These are phyloP conservation scores for Corvus hawaiiensis DNA, from an alignment of 2,113 vertebrate species.

Conservation along the genomic window DNA sequence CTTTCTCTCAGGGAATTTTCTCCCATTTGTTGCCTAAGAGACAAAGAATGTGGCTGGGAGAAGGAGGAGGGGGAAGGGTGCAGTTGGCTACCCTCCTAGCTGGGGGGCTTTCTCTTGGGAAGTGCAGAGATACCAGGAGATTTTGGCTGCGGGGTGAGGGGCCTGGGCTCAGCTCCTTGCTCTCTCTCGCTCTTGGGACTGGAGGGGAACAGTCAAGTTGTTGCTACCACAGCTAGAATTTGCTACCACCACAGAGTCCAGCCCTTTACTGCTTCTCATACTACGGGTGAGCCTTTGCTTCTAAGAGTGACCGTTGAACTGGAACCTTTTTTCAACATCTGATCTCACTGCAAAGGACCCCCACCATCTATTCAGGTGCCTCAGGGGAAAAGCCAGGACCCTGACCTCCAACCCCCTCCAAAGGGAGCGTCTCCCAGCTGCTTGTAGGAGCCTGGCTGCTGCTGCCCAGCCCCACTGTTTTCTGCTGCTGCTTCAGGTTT, in stretches of 20 bases:
- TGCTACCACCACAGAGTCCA: background rate
- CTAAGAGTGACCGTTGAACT: background rate
- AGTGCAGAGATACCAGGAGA: background rate
- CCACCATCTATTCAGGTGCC: background rate
- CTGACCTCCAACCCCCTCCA: background rate
- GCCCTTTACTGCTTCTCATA: background rate
- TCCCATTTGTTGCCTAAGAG: background rate
- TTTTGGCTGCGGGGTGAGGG: background rate
- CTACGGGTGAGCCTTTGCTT: background rate
- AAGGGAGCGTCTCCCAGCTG: background rate
- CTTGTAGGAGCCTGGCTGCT: background rate
- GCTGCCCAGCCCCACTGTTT: background rate
- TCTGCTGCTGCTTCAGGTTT: background rate
- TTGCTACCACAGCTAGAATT: background rate
- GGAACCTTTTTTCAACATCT: background rate
- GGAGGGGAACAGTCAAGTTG: background rate
- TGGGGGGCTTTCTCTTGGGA: background rate
- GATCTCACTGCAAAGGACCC: background rate
- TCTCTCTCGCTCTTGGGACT: background rate
- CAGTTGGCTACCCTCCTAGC: background rate
- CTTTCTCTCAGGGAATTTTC: background rate
- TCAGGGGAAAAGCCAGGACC: background rate
- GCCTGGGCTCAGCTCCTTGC: background rate
- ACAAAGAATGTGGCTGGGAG: background rate
- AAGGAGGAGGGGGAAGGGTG: background rate